A percentile compares a stretch with the other conserved stretches of the same genome.
Evolutionary conservation across 2,113 vertebrate genomes (phyloP).

Genomic region (Ovibos moschatus): DNA sequence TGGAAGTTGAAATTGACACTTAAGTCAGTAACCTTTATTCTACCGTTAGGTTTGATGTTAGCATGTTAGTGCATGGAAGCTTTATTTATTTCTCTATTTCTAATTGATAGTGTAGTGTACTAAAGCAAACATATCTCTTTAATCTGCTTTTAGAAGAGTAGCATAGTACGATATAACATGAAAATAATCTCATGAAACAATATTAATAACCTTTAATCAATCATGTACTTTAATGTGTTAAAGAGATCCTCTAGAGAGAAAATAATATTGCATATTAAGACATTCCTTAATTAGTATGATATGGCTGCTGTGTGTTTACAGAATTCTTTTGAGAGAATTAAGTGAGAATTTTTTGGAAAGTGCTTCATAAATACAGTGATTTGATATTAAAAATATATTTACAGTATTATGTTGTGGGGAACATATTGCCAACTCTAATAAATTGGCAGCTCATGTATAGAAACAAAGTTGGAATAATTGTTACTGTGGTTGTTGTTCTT

Average conservation of each 20-base stretch:
- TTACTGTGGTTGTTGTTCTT: not conserved
- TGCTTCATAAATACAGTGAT: not conserved
- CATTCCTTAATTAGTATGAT: constrained; percentile 91
- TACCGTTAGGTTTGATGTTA: not conserved
- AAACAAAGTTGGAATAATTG: not conserved
- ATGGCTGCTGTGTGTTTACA: constrained; percentile 89
- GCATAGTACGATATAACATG: not conserved
- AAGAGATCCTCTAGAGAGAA: constrained; percentile 84
- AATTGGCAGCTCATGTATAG: not conserved
- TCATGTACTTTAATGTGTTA: constrained; percentile 89
- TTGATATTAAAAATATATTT: not conserved
- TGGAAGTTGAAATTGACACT: not conserved
- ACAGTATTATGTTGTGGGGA: not conserved
- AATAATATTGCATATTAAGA: constrained; percentile 86
- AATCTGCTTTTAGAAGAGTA: not conserved
- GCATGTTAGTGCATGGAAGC: not conserved
- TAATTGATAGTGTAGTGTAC: not conserved
- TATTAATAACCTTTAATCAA: constrained; percentile 81
- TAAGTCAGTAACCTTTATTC: not conserved
- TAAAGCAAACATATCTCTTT: constrained; percentile 20
- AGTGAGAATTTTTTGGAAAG: not conserved
- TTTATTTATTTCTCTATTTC: constrained; percentile 16
- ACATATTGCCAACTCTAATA: not conserved
- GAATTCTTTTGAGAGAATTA: constrained; percentile 69
- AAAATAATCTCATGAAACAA: not conserved